phyloP scores from a whole-genome alignment of 2,888 invertebrate genomes.

The Exocentrus adspersus region DNA sequence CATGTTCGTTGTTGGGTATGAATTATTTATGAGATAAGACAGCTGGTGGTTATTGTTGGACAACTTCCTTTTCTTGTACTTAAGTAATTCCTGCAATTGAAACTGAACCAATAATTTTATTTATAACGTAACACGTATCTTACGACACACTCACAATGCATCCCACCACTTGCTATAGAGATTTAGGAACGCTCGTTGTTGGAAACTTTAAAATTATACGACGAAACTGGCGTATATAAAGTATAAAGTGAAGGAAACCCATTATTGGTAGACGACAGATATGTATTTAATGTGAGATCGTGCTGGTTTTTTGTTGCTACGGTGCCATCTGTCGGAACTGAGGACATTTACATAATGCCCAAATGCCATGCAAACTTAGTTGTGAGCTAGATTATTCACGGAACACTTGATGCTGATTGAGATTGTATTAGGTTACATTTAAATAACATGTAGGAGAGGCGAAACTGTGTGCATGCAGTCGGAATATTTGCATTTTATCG shows the following conservation, averaged over 20 bases:
- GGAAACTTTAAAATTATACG: constrained; percentile 14
- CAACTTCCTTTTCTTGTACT: background rate
- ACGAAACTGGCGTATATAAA: background rate
- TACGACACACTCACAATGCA: constrained; percentile 2
- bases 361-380: constrained; percentile 57
- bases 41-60: background rate
- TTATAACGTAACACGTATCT: constrained; percentile 12
- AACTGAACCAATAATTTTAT: constrained; percentile 7
- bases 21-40: constrained; percentile 9
- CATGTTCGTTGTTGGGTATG: background rate
- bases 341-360: constrained; percentile 58
- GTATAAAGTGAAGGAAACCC: constrained; percentile 17
- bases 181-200: constrained; percentile 6
- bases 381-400: constrained; percentile 54
- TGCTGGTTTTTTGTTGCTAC: constrained; percentile 29
- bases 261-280: constrained; percentile 22
- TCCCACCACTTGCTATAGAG: constrained; percentile 1
- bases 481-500: constrained; percentile 17
- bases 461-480: constrained; percentile 8
- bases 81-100: constrained; percentile 10
- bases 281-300: constrained; percentile 22
- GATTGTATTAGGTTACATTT: constrained; percentile 58
- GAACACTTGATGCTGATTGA: constrained; percentile 58
- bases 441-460: constrained; percentile 48
- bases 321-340: constrained; percentile 53